Conservation (phyloP, 2,113 vertebrate species). For the Dasyurus viverrinus region DNA sequence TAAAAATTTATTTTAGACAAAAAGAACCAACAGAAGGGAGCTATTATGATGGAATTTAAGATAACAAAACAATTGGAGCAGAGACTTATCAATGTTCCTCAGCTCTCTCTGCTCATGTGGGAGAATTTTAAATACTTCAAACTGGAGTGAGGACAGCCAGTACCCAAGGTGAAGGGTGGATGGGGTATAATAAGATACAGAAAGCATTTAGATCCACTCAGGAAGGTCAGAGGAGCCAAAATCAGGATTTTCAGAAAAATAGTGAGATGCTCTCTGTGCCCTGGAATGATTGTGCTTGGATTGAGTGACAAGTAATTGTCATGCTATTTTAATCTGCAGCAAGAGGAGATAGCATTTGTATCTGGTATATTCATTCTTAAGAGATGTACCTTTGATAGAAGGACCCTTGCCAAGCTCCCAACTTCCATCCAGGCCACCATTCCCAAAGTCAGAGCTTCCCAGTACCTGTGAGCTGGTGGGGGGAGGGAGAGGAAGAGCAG, state of each 20-base stretch:
- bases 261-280: not conserved
- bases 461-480: not conserved
- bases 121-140: not conserved
- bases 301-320: not conserved
- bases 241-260: not conserved
- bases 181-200: not conserved
- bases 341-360: not conserved
- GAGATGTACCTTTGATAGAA: not conserved
- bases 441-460: not conserved
- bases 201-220: not conserved
- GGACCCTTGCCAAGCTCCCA: not conserved
- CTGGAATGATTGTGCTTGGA: not conserved
- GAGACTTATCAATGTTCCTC: not conserved
- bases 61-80: not conserved
- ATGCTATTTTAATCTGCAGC: not conserved
- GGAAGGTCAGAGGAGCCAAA: not conserved
- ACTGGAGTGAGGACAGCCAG: not conserved
- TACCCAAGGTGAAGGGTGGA: not conserved
- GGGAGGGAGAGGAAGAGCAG: not conserved
- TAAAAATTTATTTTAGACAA: slow-evolving; percentile 1
- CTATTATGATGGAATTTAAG: not conserved
- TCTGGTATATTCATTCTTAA: not conserved
- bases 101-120: not conserved
- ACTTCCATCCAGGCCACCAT: not conserved
- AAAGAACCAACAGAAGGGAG: not conserved